Conservation (phyloP, 2,113 vertebrate species). For the Elgaria multicarinata region DNA sequence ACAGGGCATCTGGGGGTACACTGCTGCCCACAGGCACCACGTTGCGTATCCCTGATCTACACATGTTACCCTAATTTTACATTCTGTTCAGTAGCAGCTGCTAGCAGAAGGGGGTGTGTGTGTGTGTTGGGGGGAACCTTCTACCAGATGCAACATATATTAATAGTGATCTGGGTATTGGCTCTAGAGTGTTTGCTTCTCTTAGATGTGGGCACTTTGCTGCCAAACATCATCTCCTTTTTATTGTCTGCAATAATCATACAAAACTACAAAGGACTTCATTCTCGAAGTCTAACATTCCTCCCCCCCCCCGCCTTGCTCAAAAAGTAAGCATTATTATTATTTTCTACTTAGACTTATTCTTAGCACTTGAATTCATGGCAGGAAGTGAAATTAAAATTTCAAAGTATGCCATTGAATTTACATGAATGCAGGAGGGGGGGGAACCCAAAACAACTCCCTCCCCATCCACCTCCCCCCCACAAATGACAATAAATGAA, state of each 20-base stretch:
- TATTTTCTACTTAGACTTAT: conserved; percentile 37
- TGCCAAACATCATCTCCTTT: conserved; percentile 34
- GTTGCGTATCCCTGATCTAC: neutral
- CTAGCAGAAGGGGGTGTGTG: neutral
- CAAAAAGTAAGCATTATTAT: conserved; percentile 41
- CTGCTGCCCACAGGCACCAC: neutral
- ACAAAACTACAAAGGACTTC: neutral
- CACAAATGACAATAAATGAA: conserved; percentile 52
- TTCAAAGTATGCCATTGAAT: conserved; percentile 52
- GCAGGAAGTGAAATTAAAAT: conserved; percentile 52
- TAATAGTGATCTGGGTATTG: conserved; percentile 34
- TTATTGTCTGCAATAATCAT: conserved; percentile 38
- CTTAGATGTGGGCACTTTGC: conserved; percentile 36
- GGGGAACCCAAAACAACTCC: conserved; percentile 51
- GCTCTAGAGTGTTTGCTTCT: conserved; percentile 14
- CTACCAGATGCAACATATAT: conserved; percentile 16
- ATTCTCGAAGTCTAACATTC: conserved; percentile 34
- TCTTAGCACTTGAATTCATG: conserved; percentile 47
- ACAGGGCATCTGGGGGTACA: no score
- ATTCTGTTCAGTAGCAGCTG: conserved; percentile 28
- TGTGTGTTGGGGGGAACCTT: conserved; percentile 12
- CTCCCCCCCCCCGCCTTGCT: neutral
- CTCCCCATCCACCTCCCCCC: neutral
- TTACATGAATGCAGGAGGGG: conserved; percentile 47
- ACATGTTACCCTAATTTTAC: conserved; percentile 36